Evolutionary conservation across 2,797 vertebrate species (phyloP).

Genomic region (Phrynocephalus vlangalii): DNA sequence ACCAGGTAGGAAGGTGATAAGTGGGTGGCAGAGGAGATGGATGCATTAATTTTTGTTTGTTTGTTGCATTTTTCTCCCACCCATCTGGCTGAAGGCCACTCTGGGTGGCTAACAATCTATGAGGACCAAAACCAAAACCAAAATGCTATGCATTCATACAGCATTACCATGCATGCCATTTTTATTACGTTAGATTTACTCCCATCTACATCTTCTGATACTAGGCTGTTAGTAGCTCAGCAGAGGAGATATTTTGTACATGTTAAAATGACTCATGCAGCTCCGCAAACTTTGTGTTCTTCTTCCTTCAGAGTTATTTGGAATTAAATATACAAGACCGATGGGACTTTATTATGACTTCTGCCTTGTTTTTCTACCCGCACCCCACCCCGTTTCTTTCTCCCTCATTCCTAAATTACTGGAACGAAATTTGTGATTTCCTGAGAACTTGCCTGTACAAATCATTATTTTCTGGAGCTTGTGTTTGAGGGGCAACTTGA

Average conservation of each 20-base stretch:
- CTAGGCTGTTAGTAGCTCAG: background rate
- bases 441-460: constrained; percentile 42
- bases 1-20: too few relatives aligned
- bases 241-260: background rate
- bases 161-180: too few relatives aligned
- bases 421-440: constrained; percentile 45
- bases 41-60: too few relatives aligned
- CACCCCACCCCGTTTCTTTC: too few relatives aligned
- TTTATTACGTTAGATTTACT: background rate
- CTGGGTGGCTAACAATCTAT: too few relatives aligned
- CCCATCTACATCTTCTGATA: background rate
- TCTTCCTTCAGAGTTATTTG: background rate
- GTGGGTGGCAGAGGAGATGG: too few relatives aligned
- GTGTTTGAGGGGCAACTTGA: constrained; percentile 53
- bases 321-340: constrained; percentile 1
- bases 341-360: constrained; percentile 3
- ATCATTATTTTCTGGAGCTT: constrained; percentile 59
- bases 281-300: background rate
- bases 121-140: too few relatives aligned
- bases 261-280: background rate
- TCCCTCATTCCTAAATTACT: constrained; percentile 3
- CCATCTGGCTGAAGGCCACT: too few relatives aligned
- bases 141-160: too few relatives aligned
- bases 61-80: too few relatives aligned
- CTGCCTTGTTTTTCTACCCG: background rate